phyloP scores from a whole-genome alignment of 2,888 invertebrate genomes.

The Eupithecia pulchellata region DNA sequence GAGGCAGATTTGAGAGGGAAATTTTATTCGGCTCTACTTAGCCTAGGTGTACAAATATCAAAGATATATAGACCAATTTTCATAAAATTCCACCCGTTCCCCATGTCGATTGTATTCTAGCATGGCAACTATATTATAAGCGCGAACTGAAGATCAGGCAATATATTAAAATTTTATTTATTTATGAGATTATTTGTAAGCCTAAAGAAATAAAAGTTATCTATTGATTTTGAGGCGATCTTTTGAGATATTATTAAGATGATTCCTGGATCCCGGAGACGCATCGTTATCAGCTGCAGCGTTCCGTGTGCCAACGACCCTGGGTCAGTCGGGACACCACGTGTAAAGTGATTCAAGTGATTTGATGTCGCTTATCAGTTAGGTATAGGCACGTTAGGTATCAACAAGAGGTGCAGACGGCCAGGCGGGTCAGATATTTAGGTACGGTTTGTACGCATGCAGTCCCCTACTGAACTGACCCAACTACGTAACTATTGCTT shows the following conservation, averaged over 20 bases:
- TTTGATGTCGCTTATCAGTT: slow-evolving; percentile 19
- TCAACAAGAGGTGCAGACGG: background rate
- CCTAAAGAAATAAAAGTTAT: background rate
- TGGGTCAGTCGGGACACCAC: slow-evolving; percentile 20
- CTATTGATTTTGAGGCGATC: background rate
- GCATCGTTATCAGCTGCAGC: slow-evolving; percentile 1
- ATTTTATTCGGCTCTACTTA: too few species aligned
- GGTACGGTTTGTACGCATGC: background rate
- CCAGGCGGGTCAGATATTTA: slow-evolving; percentile 5
- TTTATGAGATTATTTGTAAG: background rate
- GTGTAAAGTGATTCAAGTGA: slow-evolving; percentile 23
- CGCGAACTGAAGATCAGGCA: too few species aligned
- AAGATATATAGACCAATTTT: too few species aligned
- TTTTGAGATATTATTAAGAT: background rate
- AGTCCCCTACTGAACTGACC: background rate
- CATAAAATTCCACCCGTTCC: too few species aligned
- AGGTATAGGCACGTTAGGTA: background rate
- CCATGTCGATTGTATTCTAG: too few species aligned
- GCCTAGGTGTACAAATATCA: too few species aligned
- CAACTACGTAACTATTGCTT: background rate
- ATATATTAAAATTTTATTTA: too few species aligned
- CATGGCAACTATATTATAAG: too few species aligned
- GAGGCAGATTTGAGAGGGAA: too few species aligned
- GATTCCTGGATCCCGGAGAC: background rate
- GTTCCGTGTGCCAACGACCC: slow-evolving; percentile 27